Evolutionary conservation across 1,140 invertebrate species (phyloP), one percentile per base, ranked within the genome.

Genomic region (Anastatus disparis): DNA sequence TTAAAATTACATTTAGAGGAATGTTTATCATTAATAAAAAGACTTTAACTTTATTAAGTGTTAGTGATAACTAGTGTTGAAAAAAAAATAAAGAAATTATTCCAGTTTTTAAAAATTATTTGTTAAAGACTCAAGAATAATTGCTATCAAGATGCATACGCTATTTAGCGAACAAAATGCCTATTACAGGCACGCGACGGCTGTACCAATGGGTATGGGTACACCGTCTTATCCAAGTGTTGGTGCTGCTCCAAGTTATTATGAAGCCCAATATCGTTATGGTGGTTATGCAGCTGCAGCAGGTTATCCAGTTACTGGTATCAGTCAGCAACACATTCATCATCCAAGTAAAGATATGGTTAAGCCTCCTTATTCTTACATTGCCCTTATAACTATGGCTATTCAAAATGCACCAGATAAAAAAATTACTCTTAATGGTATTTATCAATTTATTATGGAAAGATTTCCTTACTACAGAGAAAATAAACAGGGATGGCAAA

Each of bases 401-500:
- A 99, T 99, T 40, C 94, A 97, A 80, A 94, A 95, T 79, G 91
- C 95, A 0, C 92, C 94, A 0, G 95, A 97, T 62, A 95, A 97
- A 79, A 95, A 95, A 78, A 93, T 99, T 58, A 99, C 98, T 0
- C 87, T 99, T 0, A 98, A 97, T 80, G 97, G 97, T 8, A 99
- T 99, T 78, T 99, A 99, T 82, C 94, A 97, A 84, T 99, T 97
- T 81, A 99, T 99, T 72, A 99, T 99, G 93, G 96, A 98, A 74
- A 88, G 94, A 3, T 99, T 99, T 81, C 96, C 97, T 0, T 99
- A 98, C 80, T 99, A 99, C 83, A 87, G 97, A n/a, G 95, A 99
- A 81, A 98, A 96, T 84, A 97, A 97, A 81, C 96, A 98, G 83
- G 92, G 94, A 59, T 96, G 95, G 95, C 96, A 98, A 84, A 98